Evolutionary conservation across 1,140 invertebrate species (phyloP).

Genomic region (Pseudomyrmex flavicornis): DNA sequence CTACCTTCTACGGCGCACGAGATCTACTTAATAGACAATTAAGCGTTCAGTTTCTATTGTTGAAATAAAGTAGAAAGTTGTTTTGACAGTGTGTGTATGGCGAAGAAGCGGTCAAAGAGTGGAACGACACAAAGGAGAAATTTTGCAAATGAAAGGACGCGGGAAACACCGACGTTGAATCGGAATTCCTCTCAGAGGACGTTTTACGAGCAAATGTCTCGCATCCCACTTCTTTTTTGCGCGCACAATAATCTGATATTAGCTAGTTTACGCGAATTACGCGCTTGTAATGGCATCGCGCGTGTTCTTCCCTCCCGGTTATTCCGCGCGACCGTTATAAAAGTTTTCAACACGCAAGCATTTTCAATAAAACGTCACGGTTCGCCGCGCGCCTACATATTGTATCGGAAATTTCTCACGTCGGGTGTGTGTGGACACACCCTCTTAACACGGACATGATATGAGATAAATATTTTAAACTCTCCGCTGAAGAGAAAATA

Average conservation of each 20-base stretch:
- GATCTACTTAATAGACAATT: slow-evolving; percentile 51
- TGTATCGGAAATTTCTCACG: slow-evolving; percentile 57
- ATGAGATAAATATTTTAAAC: slow-evolving; percentile 47
- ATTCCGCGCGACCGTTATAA: slow-evolving; percentile 8
- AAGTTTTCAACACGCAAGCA: slow-evolving; percentile 13
- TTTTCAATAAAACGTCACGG: slow-evolving; percentile 57
- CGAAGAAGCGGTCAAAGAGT: no score
- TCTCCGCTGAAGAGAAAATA: slow-evolving; percentile 1
- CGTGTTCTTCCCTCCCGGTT: neutral
- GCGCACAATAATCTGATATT: slow-evolving; percentile 15
- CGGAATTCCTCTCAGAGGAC: neutral
- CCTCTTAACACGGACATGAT: slow-evolving; percentile 44
- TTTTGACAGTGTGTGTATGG: neutral
- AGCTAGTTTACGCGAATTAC: slow-evolving; percentile 19
- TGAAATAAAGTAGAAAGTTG: slow-evolving; percentile 51
- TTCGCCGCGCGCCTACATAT: slow-evolving; percentile 30
- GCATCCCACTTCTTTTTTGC: neutral
- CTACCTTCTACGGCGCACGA: slow-evolving; percentile 32
- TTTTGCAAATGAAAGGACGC: slow-evolving; percentile 23
- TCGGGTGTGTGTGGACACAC: slow-evolving; percentile 28
- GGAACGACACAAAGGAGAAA: slow-evolving; percentile 3
- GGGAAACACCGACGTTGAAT: neutral
- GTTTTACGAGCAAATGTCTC: neutral
- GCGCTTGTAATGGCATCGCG: neutral
- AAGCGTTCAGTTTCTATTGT: slow-evolving; percentile 44